These are phyloP conservation scores for Thumatha senex DNA, from an alignment of 2,888 invertebrate species.

Conservation along the genomic window DNA sequence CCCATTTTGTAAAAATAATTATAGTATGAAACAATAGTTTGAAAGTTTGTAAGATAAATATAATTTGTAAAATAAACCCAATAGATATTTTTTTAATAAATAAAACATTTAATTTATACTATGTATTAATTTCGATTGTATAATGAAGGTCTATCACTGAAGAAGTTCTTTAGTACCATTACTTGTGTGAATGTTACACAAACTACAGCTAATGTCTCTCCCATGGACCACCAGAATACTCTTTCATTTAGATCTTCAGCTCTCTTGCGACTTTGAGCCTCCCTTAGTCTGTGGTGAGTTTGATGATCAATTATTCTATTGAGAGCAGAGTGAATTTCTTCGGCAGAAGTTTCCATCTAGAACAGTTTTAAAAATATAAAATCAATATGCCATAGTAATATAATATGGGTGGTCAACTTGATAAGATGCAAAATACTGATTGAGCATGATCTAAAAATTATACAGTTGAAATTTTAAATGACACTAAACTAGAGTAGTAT, in stretches of 20 bases:
- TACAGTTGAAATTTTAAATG: too few species aligned
- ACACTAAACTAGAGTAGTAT: too few species aligned
- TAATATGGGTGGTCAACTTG: too few species aligned
- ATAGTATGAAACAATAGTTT: too few species aligned
- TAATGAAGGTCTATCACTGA: slow-evolving; percentile 82
- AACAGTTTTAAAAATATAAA: slow-evolving; percentile 39
- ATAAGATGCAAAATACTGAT: too few species aligned
- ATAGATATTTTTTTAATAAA: slow-evolving; percentile 68
- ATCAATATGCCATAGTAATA: background rate
- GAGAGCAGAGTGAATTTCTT: slow-evolving; percentile 94
- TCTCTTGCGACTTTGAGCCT: slow-evolving; percentile 96
- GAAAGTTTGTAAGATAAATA: too few species aligned
- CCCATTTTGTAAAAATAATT: too few species aligned
- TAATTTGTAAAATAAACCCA: slow-evolving; percentile 29
- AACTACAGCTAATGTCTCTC: slow-evolving; percentile 93
- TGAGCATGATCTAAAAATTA: too few species aligned
- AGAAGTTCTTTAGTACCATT: slow-evolving; percentile 95
- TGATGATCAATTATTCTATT: slow-evolving; percentile 96
- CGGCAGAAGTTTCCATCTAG: slow-evolving; percentile 96
- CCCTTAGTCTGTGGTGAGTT: slow-evolving; percentile 97
- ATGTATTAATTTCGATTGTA: slow-evolving; percentile 71
- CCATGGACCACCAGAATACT: slow-evolving; percentile 96
- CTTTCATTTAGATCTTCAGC: slow-evolving; percentile 98
- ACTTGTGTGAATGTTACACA: slow-evolving; percentile 96
- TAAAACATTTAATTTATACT: slow-evolving; percentile 57